Evolutionary conservation across 2,888 invertebrate genomes (phyloP).

Genomic region (Apotomis turbidana): DNA sequence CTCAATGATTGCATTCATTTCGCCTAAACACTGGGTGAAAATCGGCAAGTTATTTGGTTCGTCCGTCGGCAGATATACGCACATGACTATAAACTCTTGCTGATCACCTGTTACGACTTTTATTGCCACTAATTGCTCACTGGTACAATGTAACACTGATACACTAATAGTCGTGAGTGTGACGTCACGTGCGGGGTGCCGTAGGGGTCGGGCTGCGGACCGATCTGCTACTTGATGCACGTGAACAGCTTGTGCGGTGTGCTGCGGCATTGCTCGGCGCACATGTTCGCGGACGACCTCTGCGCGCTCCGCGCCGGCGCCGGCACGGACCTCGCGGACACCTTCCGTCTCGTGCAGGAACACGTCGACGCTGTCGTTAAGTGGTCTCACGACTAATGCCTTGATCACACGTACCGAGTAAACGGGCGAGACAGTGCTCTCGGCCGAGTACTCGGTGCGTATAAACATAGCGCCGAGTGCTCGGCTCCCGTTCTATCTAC

Average conservation of each 20-base stretch:
- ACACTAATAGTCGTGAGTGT: conserved; percentile 12
- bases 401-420: too few relatives aligned
- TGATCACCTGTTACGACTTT: conserved; percentile 21
- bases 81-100: conserved; percentile 7
- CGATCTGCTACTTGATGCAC: conserved; percentile 27
- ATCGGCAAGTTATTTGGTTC: conserved; percentile 16
- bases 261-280: conserved; percentile 1
- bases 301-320: conserved; percentile 13
- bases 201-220: conserved; percentile 31
- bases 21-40: conserved; percentile 38
- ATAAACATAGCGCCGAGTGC: too few relatives aligned
- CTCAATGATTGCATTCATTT: not conserved
- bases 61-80: conserved; percentile 46
- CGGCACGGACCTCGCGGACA: not conserved
- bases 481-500: too few relatives aligned
- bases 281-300: conserved; percentile 37
- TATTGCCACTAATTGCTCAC: conserved; percentile 44
- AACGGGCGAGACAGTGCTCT: too few relatives aligned
- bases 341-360: not conserved
- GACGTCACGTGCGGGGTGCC: too few relatives aligned
- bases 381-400: conserved; percentile 7
- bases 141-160: conserved; percentile 40
- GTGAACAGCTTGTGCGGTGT: conserved; percentile 23
- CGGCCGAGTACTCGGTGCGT: too few relatives aligned
- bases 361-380: conserved; percentile 2